Percentiles rank a stretch among this genome's conserved stretches.
Evolutionary conservation across 2,113 vertebrate genomes (phyloP).

Genomic region (Zosterops borbonicus): DNA sequence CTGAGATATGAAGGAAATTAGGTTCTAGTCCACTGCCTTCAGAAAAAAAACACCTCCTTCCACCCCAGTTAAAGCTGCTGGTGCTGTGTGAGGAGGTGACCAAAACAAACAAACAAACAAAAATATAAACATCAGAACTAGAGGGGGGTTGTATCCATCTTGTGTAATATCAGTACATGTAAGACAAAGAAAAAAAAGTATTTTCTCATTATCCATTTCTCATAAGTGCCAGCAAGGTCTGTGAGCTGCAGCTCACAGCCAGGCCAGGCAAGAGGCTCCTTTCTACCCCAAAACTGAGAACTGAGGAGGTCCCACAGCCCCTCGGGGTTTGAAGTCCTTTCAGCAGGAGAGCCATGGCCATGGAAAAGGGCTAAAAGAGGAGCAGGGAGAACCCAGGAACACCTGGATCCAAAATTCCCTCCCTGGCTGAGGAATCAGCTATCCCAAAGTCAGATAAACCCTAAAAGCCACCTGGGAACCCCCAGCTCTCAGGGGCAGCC

Average conservation of each 20-base stretch:
- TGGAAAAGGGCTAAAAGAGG: background rate
- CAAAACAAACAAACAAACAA: background rate
- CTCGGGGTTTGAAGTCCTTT: background rate
- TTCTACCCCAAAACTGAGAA: background rate
- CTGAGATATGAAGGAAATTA: constrained; percentile 28
- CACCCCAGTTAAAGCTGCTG: background rate
- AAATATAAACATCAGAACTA: background rate
- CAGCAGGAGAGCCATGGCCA: background rate
- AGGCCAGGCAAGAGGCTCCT: background rate
- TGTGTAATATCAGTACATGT: fast-evolving
- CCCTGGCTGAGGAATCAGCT: background rate
- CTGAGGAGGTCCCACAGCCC: background rate
- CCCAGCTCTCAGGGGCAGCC: background rate
- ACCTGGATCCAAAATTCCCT: fast-evolving
- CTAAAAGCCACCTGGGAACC: background rate
- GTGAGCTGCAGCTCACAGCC: background rate
- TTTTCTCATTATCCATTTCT: background rate
- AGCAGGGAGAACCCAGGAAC: background rate
- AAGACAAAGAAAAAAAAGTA: background rate
- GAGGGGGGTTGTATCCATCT: too few species aligned
- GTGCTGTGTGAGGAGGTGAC: background rate
- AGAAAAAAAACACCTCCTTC: background rate
- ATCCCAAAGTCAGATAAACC: background rate
- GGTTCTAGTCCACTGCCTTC: constrained; percentile 6
- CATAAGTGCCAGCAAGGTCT: background rate